A percentile compares a stretch with the other conserved stretches of the same genome.
These are phyloP conservation scores for Burhinus bistriatus DNA, from an alignment of 2,113 vertebrate genomes.

Conservation along the genomic window DNA sequence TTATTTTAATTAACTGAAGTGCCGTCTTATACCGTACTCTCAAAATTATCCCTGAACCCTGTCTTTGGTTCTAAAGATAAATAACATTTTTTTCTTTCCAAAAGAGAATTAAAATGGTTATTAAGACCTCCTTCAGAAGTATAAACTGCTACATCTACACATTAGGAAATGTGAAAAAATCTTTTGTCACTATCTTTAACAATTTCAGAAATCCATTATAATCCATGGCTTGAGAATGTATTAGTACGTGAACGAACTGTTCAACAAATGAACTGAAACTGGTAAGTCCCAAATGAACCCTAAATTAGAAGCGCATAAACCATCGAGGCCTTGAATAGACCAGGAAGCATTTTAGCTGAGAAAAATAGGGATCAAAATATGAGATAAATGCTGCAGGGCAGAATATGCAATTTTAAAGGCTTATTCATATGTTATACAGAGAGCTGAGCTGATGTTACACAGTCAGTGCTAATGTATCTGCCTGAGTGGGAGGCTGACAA, in stretches of 20 bases:
- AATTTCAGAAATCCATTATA: not conserved
- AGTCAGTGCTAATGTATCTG: constrained; percentile 36
- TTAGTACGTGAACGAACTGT: not conserved
- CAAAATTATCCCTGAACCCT: not conserved
- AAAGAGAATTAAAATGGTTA: not conserved
- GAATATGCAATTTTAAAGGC: constrained; percentile 46
- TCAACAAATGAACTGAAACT: not conserved
- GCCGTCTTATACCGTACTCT: not conserved
- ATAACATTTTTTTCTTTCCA: not conserved
- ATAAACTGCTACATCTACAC: not conserved
- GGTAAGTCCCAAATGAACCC: constrained; percentile 31
- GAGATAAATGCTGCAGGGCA: constrained; percentile 46
- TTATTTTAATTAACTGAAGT: not conserved
- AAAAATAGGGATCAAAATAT: constrained; percentile 39
- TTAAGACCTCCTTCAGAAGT: not conserved
- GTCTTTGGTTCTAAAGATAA: not conserved
- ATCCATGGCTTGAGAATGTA: not conserved
- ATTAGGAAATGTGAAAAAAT: not conserved
- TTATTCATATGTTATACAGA: constrained; percentile 34
- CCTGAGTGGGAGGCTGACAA: constrained; percentile 44
- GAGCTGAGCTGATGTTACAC: constrained; percentile 26
- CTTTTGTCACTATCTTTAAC: not conserved
- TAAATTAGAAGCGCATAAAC: not conserved
- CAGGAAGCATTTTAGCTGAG: not conserved
- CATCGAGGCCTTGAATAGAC: not conserved